Evolutionary conservation across 2,888 invertebrate genomes (phyloP).

Genomic region (Philereme vetulata): DNA sequence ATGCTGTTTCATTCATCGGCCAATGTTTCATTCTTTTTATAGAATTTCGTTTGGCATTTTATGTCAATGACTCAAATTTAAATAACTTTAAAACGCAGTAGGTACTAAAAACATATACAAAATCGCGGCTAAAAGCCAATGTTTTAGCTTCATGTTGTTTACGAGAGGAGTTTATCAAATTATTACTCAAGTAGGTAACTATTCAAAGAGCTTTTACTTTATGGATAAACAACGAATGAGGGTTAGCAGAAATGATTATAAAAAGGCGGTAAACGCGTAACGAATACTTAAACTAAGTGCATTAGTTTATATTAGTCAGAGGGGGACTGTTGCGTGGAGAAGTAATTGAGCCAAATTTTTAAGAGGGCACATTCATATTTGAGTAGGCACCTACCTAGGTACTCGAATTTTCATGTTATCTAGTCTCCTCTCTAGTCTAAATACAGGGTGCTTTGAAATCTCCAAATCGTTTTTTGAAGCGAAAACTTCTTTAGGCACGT

Average conservation of each 20-base stretch:
- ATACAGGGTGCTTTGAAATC: too few relatives aligned
- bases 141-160: constrained; percentile 16
- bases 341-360: constrained; percentile 33
- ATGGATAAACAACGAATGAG: constrained; percentile 54
- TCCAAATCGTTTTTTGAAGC: too few relatives aligned
- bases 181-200: constrained; percentile 55
- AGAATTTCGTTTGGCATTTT: too few relatives aligned
- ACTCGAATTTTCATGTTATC: too few relatives aligned
- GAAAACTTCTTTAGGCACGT: too few relatives aligned
- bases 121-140: constrained; percentile 9
- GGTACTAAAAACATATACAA: background rate
- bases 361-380: constrained; percentile 1
- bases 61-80: too few relatives aligned
- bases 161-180: constrained; percentile 55
- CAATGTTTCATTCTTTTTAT: too few relatives aligned
- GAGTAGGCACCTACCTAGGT: too few relatives aligned
- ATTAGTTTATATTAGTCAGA: constrained; percentile 72
- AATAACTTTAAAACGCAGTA: too few relatives aligned
- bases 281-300: constrained; percentile 70
- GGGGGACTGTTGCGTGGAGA: constrained; percentile 47
- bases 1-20: constrained; percentile 4
- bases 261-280: constrained; percentile 73
- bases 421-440: too few relatives aligned
- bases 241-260: constrained; percentile 70
- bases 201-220: constrained; percentile 37